Base-by-base conservation (phyloP, 2,888 invertebrate species). In the Terebella lapidaria region DNA sequence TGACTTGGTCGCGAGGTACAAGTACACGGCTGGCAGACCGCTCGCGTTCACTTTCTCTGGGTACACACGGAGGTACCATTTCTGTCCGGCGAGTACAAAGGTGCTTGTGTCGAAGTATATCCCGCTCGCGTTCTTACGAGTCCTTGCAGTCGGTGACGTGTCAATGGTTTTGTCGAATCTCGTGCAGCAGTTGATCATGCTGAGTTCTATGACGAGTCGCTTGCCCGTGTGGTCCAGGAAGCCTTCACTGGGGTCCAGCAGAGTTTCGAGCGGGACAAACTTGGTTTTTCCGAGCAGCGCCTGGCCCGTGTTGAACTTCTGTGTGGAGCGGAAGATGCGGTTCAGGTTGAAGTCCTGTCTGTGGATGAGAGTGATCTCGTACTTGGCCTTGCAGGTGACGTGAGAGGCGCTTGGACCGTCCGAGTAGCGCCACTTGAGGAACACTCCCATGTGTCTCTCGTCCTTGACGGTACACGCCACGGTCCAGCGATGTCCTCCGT, bases 1-100 rank as follows among this genome's bases (percentile, higher is more conserved):
- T 0, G 64, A 53, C 20, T 66, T 65, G 28, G 59, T 63, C 27
- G 66, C 54, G 3, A 69, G 61, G 58, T 70, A 70, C 27, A 70
- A 58, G 57, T 70, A 70, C 24, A 67, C 61, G 2, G 70, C 68
- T 28, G 70, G 70, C 18, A 67, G 55, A 22, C 67, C 65, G 42
- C 60, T 63, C 22, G 62, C 47, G 58, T 68, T 67, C 4, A 54
- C 30, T 51, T 70, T 69, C 18, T 53, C 56, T 4, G 66, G 65
- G 56, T 70, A 70, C n/a, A 67, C 62, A 18, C 70, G 52, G 20
- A 70, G 51, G 59, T 64, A 69, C 70, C 70, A 70, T 10, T 64
- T 57, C 45, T 70, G 66, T 26, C 58, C 59, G 30, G 58, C 56
- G 2, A 66, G 54, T 18, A 64, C 20, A 54, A 70, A 70, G 2